These are phyloP conservation scores for Ephestia elutella DNA, from an alignment of 1,140 invertebrate genomes.

Conservation along the genomic window DNA sequence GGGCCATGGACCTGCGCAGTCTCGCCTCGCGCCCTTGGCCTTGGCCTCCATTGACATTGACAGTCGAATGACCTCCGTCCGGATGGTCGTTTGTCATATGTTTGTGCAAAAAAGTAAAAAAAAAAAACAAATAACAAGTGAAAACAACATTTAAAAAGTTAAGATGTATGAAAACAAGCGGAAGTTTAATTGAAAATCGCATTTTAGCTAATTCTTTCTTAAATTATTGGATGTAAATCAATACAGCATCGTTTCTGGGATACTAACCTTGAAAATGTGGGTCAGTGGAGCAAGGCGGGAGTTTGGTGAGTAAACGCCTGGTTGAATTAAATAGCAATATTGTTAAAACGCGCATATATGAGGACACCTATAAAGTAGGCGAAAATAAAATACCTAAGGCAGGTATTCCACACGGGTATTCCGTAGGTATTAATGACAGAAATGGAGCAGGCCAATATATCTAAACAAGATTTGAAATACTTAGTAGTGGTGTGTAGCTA, in stretches of 20 bases:
- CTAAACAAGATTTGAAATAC: too few relatives aligned
- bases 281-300: background rate
- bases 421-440: too few relatives aligned
- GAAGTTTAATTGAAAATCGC: background rate
- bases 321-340: background rate
- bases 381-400: too few relatives aligned
- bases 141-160: conserved; percentile 6
- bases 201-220: background rate
- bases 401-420: too few relatives aligned
- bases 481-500: too few relatives aligned
- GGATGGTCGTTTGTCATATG: too few relatives aligned
- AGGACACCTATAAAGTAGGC: too few relatives aligned
- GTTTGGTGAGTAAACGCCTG: background rate
- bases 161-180: too few relatives aligned
- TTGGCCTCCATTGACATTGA: conserved; percentile 25
- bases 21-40: conserved; percentile 31
- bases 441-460: too few relatives aligned
- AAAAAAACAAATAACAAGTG: too few relatives aligned
- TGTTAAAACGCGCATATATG: background rate
- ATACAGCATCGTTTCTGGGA: conserved; percentile 5
- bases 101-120: too few relatives aligned
- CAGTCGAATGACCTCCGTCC: conserved; percentile 23
- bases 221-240: background rate
- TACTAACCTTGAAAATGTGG: conserved; percentile 24
- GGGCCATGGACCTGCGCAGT: conserved; percentile 32